Evolutionary conservation across 2,797 vertebrate genomes (phyloP), one percentile per base, ranked within the genome.

Genomic region (Danionella dracula): DNA sequence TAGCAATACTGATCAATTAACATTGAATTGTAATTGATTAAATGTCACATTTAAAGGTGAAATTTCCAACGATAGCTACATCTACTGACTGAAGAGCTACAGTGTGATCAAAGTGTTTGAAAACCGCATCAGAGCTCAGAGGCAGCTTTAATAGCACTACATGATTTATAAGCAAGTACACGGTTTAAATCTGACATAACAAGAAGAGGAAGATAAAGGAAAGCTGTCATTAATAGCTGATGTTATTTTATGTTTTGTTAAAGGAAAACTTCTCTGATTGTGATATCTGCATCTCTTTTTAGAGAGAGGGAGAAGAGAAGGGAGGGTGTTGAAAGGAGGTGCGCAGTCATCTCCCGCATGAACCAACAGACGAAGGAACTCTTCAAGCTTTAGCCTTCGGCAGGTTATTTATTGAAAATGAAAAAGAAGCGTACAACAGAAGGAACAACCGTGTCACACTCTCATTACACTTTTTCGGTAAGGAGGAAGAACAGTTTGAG

Each of bases 81-180:
- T 66, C 32, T 35, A 46, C 31, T 27, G 50, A 46, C 62, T 56
- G 16, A 60, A 34, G 17, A 34, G 17, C 9, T 48, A 16, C 44
- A 42, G 61, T 66, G 44, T 57, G 56, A 57, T 56, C 57, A 57
- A 66, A 66, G 34, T 7, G 2, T 15, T 21, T 57, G 42, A 31
- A 41, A 48, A 49, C 40, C 48, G 64, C 34, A 38, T 11, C 23
- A 40, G 20, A 29, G 51, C 56, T 41, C 1, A 4, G 27, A 46
- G 46, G 19, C 23, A 54, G 29, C 15, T 44, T 46, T 17, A 46
- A 53, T 53, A 68, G 29, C 40, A n/a, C 13, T 15, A 10, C 41
- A 38, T 54, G 49, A 53, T 29, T 68, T 57, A 54, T 51, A 21
- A 29, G 56, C 53, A 48, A 29, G 21, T n/a, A 17, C 31, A 31